Evolutionary conservation across 1,140 invertebrate species (phyloP).

Genomic region (Drosophila setifemur): DNA sequence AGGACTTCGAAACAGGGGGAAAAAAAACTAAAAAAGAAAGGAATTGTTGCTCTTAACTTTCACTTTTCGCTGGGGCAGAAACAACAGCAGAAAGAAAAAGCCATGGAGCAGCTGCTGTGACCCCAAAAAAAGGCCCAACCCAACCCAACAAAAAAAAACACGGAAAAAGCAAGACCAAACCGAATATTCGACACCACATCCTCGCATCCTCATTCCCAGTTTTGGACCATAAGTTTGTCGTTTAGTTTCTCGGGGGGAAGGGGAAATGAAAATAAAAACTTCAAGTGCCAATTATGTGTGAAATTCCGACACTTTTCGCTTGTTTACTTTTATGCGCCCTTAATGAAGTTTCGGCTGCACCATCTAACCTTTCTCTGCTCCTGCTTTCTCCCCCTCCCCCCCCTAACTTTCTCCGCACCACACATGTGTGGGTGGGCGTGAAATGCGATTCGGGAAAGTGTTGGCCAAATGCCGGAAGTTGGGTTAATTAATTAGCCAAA

Average conservation of each 20-base stretch:
- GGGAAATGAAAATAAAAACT: constrained; percentile 76
- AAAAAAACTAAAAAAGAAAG: constrained; percentile 34
- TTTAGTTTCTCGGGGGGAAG: constrained; percentile 59
- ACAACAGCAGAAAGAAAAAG: constrained; percentile 38
- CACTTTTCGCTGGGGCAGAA: constrained; percentile 57
- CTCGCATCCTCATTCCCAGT: constrained; percentile 24
- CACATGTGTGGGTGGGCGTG: constrained; percentile 7
- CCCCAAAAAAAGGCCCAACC: constrained; percentile 43
- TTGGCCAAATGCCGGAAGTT: background rate
- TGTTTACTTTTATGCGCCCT: constrained; percentile 77
- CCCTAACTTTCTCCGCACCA: background rate
- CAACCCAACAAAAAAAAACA: too few relatives aligned
- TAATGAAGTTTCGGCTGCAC: constrained; percentile 67
- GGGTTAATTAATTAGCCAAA: constrained; percentile 18
- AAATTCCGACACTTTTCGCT: constrained; percentile 78
- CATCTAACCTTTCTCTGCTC: background rate
- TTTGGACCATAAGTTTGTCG: constrained; percentile 74
- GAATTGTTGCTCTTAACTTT: constrained; percentile 77
- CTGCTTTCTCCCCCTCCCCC: background rate
- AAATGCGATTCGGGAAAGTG: constrained; percentile 13
- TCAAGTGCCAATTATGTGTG: constrained; percentile 80
- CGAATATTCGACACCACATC: constrained; percentile 20
- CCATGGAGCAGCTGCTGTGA: constrained; percentile 57
- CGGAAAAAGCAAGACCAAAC: constrained; percentile 7
- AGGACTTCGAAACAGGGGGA: constrained; percentile 8